Conservation (phyloP, 37 sponge, comb jelly and placozoan genomes). For the Oopsacas minuta region DNA sequence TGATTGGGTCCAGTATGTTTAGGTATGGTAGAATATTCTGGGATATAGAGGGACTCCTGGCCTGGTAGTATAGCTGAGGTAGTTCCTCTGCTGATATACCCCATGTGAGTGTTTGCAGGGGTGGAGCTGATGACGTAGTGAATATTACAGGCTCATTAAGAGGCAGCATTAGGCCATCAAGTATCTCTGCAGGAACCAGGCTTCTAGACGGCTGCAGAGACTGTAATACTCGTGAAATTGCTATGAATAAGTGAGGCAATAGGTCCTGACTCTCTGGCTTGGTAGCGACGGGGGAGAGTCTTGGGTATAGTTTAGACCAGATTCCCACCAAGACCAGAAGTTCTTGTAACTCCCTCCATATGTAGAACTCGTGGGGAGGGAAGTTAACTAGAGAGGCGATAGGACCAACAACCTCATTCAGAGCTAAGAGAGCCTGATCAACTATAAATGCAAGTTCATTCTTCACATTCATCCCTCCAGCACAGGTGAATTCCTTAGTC, state of each 20-base stretch:
- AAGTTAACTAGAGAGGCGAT: background rate
- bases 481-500: background rate
- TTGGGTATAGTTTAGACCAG: background rate
- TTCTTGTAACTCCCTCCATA: background rate
- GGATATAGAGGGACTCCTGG: background rate
- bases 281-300: background rate
- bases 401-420: background rate
- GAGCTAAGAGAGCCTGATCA: background rate
- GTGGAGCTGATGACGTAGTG: background rate
- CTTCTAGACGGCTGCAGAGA: background rate
- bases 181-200: background rate
- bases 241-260: background rate
- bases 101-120: background rate
- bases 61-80: conserved; percentile 4
- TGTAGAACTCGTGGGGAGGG: background rate
- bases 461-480: background rate
- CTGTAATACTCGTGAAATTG: background rate
- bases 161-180: background rate
- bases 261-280: conserved; percentile 11
- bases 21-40: background rate
- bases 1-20: background rate
- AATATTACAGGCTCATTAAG: background rate
- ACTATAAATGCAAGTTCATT: background rate
- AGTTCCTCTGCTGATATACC: background rate
- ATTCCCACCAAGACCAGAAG: background rate